Evolutionary conservation across 2,888 invertebrate genomes (phyloP), one percentile per base, ranked within the genome.

Genomic region (Phyllotreta cruciferae): DNA sequence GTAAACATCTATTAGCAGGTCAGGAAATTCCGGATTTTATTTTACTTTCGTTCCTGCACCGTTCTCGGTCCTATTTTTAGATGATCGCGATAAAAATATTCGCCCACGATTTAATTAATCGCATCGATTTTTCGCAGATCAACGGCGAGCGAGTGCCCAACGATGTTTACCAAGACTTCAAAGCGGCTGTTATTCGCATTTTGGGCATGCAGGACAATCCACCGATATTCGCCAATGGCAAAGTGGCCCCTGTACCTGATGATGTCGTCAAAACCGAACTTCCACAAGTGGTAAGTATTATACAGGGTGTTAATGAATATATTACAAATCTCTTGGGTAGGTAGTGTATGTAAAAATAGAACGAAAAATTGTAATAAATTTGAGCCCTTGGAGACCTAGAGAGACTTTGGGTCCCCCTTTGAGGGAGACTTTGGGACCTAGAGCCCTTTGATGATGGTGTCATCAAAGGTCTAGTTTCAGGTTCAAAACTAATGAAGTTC

Each of bases 91-190:
- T 11, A 6, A 13, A 44, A 10, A 13, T 44, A 13, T 10, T 42
- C 11, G 14, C 10, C 24, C 14, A 44, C 8, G 10, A n/a, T 11
- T 13, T 44, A 44, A 10, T 44, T 44, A 5, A 11, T 44, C 11
- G 3, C 2, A 10, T 13, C 14, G 14, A 13, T 1, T 56, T 37
- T 35, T 74, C 75, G 14, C 79, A 94, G 93, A 89, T 94, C 10
- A 93, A 94, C 75, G 94, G 94, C 6, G 94, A 94, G 81, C 84
- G 94, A 57, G 90, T 92, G 73, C 94, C 94, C 0, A 87, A 88
- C 38, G 93, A 94, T 74, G 94, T 94, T 7, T 94, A 93, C 82
- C 88, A 88, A 76, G 94, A 94, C 81, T 94, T 94, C 80, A 87
- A 91, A 56, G 85, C 88, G 7, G 90, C 91, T 1, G 88, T 93